These are phyloP conservation scores for Chionoecetes opilio DNA, from an alignment of 1,140 invertebrate genomes.

Conservation along the genomic window DNA sequence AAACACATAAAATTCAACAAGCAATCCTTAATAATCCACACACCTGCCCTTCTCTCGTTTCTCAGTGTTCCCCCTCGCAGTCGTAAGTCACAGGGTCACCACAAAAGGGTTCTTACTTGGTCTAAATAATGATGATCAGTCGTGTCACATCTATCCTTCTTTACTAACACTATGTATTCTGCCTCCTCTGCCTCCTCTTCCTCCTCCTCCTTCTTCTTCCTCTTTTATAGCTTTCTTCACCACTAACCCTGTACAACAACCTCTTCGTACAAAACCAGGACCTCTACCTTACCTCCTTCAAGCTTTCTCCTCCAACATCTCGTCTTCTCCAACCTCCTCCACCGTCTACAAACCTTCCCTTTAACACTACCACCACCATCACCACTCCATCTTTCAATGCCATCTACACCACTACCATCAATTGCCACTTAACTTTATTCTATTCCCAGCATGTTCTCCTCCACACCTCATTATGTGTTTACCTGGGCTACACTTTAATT, in stretches of 20 bases:
- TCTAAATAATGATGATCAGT: constrained; percentile 9
- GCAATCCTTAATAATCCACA: too few relatives aligned
- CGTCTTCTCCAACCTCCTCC: background rate
- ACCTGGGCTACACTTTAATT: constrained; percentile 7
- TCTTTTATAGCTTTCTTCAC: background rate
- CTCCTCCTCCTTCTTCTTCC: background rate
- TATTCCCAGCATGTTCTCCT: background rate
- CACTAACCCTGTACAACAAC: background rate
- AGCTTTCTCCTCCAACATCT: background rate
- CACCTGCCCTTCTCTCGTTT: too few relatives aligned
- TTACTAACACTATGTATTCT: background rate
- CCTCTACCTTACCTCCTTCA: background rate
- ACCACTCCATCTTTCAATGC: too few relatives aligned
- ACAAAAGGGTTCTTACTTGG: background rate
- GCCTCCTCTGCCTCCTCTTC: background rate
- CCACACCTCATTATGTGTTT: constrained; percentile 9
- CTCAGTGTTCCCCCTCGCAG: too few relatives aligned
- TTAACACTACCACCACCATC: too few relatives aligned
- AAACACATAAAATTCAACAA: too few relatives aligned
- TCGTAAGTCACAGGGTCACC: background rate
- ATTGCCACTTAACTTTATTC: too few relatives aligned
- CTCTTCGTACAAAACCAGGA: too few relatives aligned
- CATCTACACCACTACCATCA: too few relatives aligned
- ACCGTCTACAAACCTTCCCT: background rate
- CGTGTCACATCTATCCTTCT: background rate